Evolutionary conservation across 2,888 invertebrate genomes (phyloP).

Genomic region (Lasius platythorax): DNA sequence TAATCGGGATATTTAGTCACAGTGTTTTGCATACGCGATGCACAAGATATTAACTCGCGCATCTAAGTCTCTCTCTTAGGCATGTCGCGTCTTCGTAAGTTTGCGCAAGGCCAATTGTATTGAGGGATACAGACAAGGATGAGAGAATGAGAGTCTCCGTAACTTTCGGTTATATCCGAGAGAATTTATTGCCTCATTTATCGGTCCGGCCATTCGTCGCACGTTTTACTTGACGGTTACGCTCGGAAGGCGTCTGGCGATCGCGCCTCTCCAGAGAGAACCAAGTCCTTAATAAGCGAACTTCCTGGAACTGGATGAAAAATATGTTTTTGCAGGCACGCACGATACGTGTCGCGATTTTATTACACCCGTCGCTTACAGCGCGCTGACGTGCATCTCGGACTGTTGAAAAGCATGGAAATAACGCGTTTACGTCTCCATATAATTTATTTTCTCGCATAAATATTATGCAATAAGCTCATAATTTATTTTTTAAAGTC

Average conservation of each 20-base stretch:
- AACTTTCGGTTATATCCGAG: slow-evolving; percentile 75
- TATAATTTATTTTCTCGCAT: background rate
- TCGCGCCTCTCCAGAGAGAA: slow-evolving; percentile 61
- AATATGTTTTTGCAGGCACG: slow-evolving; percentile 83
- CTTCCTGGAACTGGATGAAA: slow-evolving; percentile 83
- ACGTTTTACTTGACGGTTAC: slow-evolving; percentile 79
- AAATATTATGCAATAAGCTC: background rate
- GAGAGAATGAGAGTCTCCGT: slow-evolving; percentile 53
- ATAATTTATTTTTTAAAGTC: background rate
- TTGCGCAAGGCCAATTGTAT: slow-evolving; percentile 24
- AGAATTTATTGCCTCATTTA: slow-evolving; percentile 76
- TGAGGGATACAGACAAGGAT: slow-evolving; percentile 53
- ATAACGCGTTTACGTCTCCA: slow-evolving; percentile 46
- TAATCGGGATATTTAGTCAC: background rate
- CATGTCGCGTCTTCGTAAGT: background rate
- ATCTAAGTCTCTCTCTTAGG: background rate
- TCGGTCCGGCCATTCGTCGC: slow-evolving; percentile 79
- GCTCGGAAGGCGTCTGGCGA: slow-evolving; percentile 70
- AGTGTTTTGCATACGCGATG: background rate
- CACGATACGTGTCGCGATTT: slow-evolving; percentile 84
- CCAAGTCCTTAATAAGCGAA: slow-evolving; percentile 79
- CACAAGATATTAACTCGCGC: background rate
- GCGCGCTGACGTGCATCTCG: slow-evolving; percentile 72
- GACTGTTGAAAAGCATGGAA: slow-evolving; percentile 67
- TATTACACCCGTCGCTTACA: slow-evolving; percentile 79